Percentiles rank a stretch among this genome's conserved stretches.
phyloP scores from a whole-genome alignment of 2,888 invertebrate genomes.

The Rotaria macrura region DNA sequence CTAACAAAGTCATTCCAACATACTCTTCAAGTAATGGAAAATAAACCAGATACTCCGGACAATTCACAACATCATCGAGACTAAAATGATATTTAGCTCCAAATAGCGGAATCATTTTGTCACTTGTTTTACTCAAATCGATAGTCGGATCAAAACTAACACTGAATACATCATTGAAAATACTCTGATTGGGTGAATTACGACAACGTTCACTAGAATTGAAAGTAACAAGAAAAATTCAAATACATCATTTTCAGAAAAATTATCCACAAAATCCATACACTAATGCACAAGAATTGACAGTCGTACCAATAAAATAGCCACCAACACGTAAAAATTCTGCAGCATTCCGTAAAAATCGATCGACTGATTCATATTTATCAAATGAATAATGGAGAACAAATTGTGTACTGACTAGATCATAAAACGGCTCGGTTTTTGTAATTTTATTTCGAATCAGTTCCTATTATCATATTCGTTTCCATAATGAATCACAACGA shows the following conservation, averaged over 20 bases:
- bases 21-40: constrained; percentile 66
- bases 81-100: constrained; percentile 90
- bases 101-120: constrained; percentile 62
- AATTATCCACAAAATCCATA: too few relatives aligned
- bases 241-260: background rate
- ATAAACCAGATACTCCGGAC: constrained; percentile 93
- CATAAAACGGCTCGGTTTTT: constrained; percentile 54
- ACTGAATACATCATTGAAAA: constrained; percentile 54
- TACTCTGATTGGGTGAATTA: constrained; percentile 36
- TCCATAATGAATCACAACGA: constrained; percentile 37
- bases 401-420: constrained; percentile 91
- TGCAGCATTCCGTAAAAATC: constrained; percentile 80
- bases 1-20: background rate
- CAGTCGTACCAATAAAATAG: constrained; percentile 88
- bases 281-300: constrained; percentile 60
- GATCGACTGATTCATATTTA: constrained; percentile 63
- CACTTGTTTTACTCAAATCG: constrained; percentile 37
- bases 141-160: constrained; percentile 48
- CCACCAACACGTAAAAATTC: constrained; percentile 79
- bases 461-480: background rate
- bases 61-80: constrained; percentile 88
- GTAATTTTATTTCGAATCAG: constrained; percentile 23
- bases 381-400: constrained; percentile 73
- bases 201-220: constrained; percentile 26
- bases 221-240: background rate